Percentiles rank a stretch among this genome's conserved stretches.
phyloP scores from a whole-genome alignment of 2,113 vertebrate genomes.

The Craseonycteris thonglongyai region DNA sequence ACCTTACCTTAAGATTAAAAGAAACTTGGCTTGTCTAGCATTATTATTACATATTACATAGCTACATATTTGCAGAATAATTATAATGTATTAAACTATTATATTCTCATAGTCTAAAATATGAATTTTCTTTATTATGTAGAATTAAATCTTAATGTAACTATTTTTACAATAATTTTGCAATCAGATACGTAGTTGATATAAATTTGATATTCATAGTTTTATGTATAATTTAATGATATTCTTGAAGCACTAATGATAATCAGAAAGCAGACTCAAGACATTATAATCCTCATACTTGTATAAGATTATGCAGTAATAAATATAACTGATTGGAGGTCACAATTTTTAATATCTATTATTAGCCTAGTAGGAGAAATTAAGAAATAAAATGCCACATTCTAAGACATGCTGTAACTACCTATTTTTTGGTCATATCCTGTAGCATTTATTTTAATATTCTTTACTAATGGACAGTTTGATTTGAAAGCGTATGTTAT shows the following conservation, averaged over 20 bases:
- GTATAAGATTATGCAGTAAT: neutral
- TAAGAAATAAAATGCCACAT: neutral
- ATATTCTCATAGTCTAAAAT: neutral
- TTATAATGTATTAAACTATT: neutral
- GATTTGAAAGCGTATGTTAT: neutral
- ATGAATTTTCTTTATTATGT: neutral
- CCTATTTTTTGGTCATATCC: neutral
- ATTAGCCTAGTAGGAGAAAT: neutral
- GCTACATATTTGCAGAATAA: neutral
- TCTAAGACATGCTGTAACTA: neutral
- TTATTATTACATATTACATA: neutral
- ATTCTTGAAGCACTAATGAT: neutral
- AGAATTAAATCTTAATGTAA: neutral
- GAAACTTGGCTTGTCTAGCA: neutral
- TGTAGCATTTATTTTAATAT: constrained; percentile 25
- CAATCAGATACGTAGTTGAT: neutral
- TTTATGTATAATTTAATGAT: neutral
- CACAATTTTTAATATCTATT: neutral
- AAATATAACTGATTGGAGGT: neutral
- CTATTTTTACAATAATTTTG: neutral
- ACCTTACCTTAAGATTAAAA: constrained; percentile 2
- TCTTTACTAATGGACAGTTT: neutral
- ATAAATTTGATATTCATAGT: neutral
- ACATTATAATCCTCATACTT: neutral
- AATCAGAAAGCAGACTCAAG: neutral